Evolutionary conservation across 30 jellyfish, hydroid and myxozoan species (phyloP).

Genomic region (Aurelia aurita): DNA sequence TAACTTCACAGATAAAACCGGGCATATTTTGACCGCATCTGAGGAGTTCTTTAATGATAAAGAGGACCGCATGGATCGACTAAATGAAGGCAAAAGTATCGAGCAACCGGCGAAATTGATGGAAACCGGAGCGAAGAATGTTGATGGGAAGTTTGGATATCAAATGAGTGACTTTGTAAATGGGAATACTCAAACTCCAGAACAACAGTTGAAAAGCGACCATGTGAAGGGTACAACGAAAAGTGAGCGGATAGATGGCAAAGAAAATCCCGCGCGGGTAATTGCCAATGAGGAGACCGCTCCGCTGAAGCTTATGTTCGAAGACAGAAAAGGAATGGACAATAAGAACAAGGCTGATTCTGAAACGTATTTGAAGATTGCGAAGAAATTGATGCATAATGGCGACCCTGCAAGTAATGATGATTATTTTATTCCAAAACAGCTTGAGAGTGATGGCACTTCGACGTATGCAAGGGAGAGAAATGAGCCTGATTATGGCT

Average conservation of each 20-base stretch:
- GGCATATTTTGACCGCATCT: constrained; percentile 10
- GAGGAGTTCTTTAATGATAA: constrained; percentile 45
- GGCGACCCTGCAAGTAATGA: constrained; percentile 11
- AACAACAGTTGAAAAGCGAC: not conserved
- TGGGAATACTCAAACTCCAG: not conserved
- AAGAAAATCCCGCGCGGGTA: not conserved
- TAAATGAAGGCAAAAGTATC: constrained; percentile 14
- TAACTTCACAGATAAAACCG: constrained; percentile 36
- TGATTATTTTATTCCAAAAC: constrained; percentile 51
- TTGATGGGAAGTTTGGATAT: constrained; percentile 1
- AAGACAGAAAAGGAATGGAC: constrained; percentile 67
- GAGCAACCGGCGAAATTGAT: constrained; percentile 9
- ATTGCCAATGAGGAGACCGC: not conserved
- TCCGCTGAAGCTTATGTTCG: constrained; percentile 36
- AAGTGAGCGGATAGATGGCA: not conserved
- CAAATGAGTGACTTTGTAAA: constrained; percentile 8
- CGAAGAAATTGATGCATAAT: constrained; percentile 59
- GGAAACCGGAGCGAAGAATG: not conserved
- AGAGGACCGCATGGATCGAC: constrained; percentile 11
- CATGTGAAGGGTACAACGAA: not conserved
- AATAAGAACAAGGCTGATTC: constrained; percentile 57
- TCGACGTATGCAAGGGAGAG: constrained; percentile 19
- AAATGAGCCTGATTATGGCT: constrained; percentile 54
- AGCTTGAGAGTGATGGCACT: constrained; percentile 48
- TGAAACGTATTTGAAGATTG: constrained; percentile 57